Base-by-base conservation (phyloP, 2,888 invertebrate genomes). In the Teinopalpus imperialis region DNA sequence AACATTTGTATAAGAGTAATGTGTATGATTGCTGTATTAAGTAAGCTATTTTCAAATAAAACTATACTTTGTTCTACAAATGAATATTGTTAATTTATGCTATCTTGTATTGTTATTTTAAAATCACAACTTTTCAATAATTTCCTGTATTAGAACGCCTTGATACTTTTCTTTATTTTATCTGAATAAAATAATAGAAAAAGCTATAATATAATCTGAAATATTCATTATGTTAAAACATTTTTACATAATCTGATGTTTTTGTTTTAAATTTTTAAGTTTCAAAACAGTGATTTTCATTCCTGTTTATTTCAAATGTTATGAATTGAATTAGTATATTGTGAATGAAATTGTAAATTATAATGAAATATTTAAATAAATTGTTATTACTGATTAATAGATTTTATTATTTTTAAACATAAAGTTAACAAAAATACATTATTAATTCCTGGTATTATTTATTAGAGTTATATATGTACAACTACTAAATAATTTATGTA, bases 301-400 rank as follows among this genome's bases (percentile, higher is more conserved):
- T 34, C 34, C 31, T 21, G 21, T 45, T 8, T 34, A 18, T 8
- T 36, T 18, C 63, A 53, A 64, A 69, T 48, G 53, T 59, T 63
- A 67, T 67, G 61, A 66, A 68, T 69, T 56, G 62, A 65, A 73
- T 69, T 66, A 66, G 62, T 66, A 56, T 63, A 63, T 48, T 59
- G 36, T 48, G 53, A 70, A 74, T 73, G 63, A 68, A 69, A 66
- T 70, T 63, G 54, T 57, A 54, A 65, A 61, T 63, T 66, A 56
- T 61, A 67, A 73, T 74, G 63, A 72, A 75, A 69, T 73, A 59
- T 60, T 60, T 51, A 59, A 73, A 71, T 74, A 74, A 78, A 76
- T 69, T 80, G 74, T 75, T 78, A 72, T 69, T 63, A 56, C 70
- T 69, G 61, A 55, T 54, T 51, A 32, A 36, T 24, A 5, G 16